Conservation (phyloP, 2,797 vertebrate genomes). For the Acanthornis magna region DNA sequence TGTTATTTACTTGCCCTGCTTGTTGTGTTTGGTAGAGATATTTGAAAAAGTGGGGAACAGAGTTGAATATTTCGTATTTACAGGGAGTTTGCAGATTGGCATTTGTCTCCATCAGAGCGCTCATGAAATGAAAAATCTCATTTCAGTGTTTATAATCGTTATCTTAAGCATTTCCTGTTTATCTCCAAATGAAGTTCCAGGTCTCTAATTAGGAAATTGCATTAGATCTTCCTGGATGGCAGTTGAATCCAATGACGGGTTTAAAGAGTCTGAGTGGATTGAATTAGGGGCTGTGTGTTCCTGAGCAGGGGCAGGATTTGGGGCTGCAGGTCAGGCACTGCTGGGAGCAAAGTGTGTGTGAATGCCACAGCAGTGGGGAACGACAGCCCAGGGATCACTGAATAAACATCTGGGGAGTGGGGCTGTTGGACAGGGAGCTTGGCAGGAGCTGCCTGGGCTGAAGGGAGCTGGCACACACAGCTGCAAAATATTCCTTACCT, state of each 20-base stretch:
- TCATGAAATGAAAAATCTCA: neutral
- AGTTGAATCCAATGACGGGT: neutral
- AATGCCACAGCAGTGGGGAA: neutral
- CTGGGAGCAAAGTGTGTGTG: neutral
- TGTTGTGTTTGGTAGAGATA: neutral
- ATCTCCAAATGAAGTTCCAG: neutral
- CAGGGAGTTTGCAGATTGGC: neutral
- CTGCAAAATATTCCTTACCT: neutral
- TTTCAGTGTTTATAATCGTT: neutral
- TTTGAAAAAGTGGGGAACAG: neutral
- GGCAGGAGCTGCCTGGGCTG: neutral
- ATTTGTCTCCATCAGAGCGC: neutral
- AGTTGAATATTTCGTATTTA: neutral
- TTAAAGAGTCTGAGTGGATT: neutral
- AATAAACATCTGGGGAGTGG: too few species aligned
- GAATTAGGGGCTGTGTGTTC: neutral
- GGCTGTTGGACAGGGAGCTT: neutral
- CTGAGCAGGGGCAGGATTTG: neutral
- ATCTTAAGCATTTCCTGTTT: constrained; percentile 53
- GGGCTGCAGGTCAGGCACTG: neutral
- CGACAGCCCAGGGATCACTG: rapidly evolving
- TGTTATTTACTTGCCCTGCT: neutral
- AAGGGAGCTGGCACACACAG: neutral
- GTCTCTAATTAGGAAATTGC: constrained; percentile 13
- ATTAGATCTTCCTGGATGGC: neutral